A percentile compares a stretch with the other conserved stretches of the same genome.
Evolutionary conservation across 2,113 vertebrate species (phyloP).

Genomic region (Heloderma charlesbogerti): DNA sequence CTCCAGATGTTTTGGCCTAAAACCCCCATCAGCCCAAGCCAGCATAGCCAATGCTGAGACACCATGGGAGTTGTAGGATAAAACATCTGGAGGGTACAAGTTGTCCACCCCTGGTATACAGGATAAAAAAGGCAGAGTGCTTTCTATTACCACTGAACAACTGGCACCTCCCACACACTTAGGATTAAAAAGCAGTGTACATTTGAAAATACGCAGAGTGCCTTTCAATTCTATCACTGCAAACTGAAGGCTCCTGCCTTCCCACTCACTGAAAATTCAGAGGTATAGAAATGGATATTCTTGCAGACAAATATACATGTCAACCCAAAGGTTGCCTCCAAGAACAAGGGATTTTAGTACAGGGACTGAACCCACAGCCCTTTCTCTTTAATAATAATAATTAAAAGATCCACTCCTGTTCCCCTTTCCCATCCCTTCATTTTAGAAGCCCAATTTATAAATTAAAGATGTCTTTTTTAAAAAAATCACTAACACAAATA

Average conservation of each 20-base stretch:
- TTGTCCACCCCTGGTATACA: not conserved
- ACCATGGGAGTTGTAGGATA: too few species aligned
- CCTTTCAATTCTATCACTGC: not conserved
- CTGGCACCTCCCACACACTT: not conserved
- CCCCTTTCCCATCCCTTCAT: not conserved
- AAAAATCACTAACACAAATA: not conserved
- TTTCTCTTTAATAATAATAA: not conserved
- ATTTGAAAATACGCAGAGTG: not conserved
- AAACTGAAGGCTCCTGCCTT: not conserved
- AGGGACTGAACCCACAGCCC: too few species aligned
- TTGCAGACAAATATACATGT: too few species aligned
- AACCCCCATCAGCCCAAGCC: too few species aligned
- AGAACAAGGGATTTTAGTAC: too few species aligned
- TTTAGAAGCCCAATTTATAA: not conserved
- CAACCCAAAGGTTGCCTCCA: too few species aligned
- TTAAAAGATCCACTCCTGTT: not conserved
- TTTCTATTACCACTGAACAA: not conserved
- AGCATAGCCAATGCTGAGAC: not conserved
- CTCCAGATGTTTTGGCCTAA: too few species aligned
- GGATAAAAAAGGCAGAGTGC: not conserved
- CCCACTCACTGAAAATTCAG: too few species aligned
- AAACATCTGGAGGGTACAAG: too few species aligned
- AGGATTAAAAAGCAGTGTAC: not conserved
- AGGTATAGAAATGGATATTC: too few species aligned
- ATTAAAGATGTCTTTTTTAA: not conserved